Conservation (phyloP, 2,797 vertebrate genomes). For the Spizella passerina region DNA sequence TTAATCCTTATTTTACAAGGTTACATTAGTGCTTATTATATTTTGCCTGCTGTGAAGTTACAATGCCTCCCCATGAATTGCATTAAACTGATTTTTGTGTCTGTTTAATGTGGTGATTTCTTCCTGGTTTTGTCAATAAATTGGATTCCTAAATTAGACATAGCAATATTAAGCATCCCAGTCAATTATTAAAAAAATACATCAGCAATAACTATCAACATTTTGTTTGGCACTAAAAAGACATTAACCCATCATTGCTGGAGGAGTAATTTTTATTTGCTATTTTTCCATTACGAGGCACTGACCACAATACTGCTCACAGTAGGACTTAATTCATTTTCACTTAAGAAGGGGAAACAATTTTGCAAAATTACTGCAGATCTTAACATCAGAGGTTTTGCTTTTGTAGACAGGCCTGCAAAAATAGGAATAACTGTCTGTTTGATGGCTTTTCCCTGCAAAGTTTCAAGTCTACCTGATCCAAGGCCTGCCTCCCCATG, state of each 20-base stretch:
- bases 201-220: conserved; percentile 13
- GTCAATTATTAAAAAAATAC: conserved; percentile 43
- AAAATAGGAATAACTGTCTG: not conserved
- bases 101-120: conserved; percentile 10
- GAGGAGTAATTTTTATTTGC: conserved; percentile 22
- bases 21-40: conserved; percentile 12
- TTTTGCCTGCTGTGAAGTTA: conserved; percentile 48
- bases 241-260: not conserved
- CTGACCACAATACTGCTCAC: not conserved
- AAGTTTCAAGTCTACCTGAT: not conserved
- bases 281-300: not conserved
- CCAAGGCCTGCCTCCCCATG: not conserved
- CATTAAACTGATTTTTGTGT: conserved; percentile 34
- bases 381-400: not conserved
- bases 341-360: not conserved
- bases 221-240: conserved; percentile 17
- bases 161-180: conserved; percentile 26
- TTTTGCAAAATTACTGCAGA: not conserved
- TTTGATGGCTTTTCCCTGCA: not conserved
- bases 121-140: conserved; percentile 49
- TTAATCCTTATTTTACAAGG: not conserved
- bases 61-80: not conserved
- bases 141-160: conserved; percentile 46
- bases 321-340: conserved; percentile 32
- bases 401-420: not conserved